Base-by-base conservation (phyloP, 2,797 vertebrate genomes). In the Ctenopoma multispine region DNA sequence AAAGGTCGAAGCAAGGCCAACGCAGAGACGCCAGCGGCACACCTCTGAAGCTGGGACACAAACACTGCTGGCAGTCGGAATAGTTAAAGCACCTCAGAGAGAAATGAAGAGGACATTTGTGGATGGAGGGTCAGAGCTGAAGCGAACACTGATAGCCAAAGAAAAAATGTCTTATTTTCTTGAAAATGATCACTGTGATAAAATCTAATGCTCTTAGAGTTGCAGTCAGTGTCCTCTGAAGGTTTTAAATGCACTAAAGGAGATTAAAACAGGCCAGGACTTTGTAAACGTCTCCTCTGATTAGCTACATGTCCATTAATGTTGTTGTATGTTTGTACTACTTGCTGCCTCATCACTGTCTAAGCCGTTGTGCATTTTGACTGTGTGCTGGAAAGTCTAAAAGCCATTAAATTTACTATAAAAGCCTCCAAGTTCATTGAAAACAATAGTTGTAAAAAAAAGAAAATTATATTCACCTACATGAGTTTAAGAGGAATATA, bases 11-110 rank as follows among this genome's bases (percentile, higher is more conserved):
- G 90, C 61, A 94, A 90, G 62, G 60, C 57, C 41, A 44, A 1
- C 67, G 3, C 67, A 0, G 76, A 86, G 20, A 79, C 87, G 0
- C 89, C 85, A 0, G 49, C 92, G 0, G 91, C 96, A 2, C 82
- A 96, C 85, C 95, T 98, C 60, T 98, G 85, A 94, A 2, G 5
- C n/a, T 6, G 5, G 0, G 29, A 41, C 43, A 20, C 43, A 13
- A 10, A 31, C 34, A 0, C 17, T 13, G 7, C 34, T 15, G 34
- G 9, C 17, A 1, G 53, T n/a, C 14, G 21, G 41, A 69, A 9
- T 8, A 15, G 38, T 12, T 11, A 17, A 9, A 36, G 24, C 10
- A 0, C 46, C 20, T 49, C 5, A 12, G 4, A 51, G 43, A 53
- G 14, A 53, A 50, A 44, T 0, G 31, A 24, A 60, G 29, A 18